These are phyloP conservation scores for Theristicus caerulescens DNA, from an alignment of 2,113 vertebrate genomes.

Conservation along the genomic window DNA sequence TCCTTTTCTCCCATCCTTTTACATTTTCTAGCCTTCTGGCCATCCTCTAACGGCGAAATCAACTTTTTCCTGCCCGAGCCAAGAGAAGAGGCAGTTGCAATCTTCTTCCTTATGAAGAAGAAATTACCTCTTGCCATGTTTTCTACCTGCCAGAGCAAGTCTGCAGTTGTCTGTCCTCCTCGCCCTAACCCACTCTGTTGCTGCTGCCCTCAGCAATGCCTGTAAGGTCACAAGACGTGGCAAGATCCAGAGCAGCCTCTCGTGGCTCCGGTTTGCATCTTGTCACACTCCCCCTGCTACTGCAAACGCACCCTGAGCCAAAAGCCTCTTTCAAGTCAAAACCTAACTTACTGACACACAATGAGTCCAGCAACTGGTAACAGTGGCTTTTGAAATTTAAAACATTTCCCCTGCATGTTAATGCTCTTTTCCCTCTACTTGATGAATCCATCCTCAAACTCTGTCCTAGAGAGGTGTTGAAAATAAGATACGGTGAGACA, in stretches of 20 bases:
- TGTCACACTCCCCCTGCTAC: neutral
- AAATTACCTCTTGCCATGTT: neutral
- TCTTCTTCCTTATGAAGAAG: neutral
- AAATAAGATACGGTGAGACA: neutral
- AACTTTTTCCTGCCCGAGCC: neutral
- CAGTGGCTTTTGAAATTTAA: neutral
- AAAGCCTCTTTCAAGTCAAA: neutral
- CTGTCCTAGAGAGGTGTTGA: neutral
- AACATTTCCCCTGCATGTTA: fast-evolving
- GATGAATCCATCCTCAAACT: neutral
- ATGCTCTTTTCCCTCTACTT: neutral
- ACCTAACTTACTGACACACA: too few relatives aligned
- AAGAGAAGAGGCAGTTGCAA: neutral
- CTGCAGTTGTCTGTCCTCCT: neutral
- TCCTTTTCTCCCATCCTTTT: neutral
- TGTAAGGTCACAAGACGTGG: fast-evolving
- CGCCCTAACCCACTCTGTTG: fast-evolving
- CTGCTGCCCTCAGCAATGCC: neutral
- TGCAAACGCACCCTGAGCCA: neutral
- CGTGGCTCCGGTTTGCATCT: neutral
- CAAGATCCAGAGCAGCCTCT: neutral
- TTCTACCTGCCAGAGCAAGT: neutral
- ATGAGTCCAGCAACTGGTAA: neutral
- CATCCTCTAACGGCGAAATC: neutral
- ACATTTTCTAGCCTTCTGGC: neutral